Evolutionary conservation across 2,797 vertebrate species (phyloP).

Genomic region (Acestrorhynchus altus): DNA sequence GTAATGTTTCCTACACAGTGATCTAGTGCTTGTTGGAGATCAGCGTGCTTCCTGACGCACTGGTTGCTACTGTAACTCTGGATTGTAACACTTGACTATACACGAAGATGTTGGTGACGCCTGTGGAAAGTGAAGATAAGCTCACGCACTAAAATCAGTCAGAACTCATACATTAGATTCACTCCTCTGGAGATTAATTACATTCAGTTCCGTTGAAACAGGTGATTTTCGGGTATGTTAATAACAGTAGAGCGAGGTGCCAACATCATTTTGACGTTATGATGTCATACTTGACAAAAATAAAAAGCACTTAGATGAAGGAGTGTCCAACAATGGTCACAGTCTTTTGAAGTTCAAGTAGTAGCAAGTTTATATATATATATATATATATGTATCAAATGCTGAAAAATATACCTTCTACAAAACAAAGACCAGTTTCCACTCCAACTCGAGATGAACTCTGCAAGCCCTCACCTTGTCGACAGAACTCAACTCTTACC

Average conservation of each 20-base stretch:
- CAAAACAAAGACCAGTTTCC: background rate
- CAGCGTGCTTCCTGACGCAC: background rate
- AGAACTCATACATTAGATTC: background rate
- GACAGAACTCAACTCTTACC: background rate
- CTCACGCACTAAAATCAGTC: background rate
- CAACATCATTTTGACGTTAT: slow-evolving; percentile 9
- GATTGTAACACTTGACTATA: background rate
- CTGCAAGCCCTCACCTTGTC: background rate
- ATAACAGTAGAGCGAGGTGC: background rate
- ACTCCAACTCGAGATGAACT: background rate
- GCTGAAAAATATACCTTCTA: slow-evolving; percentile 20
- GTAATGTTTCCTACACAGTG: slow-evolving; percentile 7
- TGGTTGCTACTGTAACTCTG: slow-evolving; percentile 27
- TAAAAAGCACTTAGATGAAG: background rate
- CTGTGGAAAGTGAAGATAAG: background rate
- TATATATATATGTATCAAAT: background rate
- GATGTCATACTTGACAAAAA: background rate
- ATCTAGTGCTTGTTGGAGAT: slow-evolving; percentile 3
- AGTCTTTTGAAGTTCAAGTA: slow-evolving; percentile 1
- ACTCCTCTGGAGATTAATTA: background rate
- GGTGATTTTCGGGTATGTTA: too few species aligned
- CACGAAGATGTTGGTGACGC: background rate
- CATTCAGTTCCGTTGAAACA: background rate
- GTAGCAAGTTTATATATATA: background rate
- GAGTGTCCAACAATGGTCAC: slow-evolving; percentile 9